Evolutionary conservation across 2,797 vertebrate genomes (phyloP).

Genomic region (Aeoliscus strigatus): DNA sequence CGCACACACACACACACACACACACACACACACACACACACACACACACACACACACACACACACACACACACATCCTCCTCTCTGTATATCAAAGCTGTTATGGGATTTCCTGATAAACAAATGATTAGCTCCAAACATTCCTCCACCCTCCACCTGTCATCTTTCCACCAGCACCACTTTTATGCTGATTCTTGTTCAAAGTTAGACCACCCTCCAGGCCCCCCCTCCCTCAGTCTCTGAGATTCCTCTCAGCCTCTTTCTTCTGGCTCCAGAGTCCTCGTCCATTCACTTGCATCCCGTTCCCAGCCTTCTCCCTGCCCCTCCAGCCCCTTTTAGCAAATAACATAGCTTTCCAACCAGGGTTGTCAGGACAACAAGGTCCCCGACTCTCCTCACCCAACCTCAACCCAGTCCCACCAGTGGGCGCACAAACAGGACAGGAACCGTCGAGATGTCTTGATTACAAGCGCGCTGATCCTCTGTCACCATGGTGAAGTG

Average conservation of each 20-base stretch:
- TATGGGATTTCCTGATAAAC: slow-evolving; percentile 24
- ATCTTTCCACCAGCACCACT: slow-evolving; percentile 18
- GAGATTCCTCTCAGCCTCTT: slow-evolving; percentile 7
- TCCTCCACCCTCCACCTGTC: slow-evolving; percentile 45
- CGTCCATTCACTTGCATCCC: slow-evolving; percentile 28
- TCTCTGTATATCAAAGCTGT: slow-evolving; percentile 27
- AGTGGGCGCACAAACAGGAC: slow-evolving; percentile 52
- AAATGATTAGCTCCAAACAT: slow-evolving; percentile 38
- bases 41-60: slow-evolving; percentile 18
- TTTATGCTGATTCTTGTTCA: not conserved
- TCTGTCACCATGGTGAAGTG: slow-evolving; percentile 20
- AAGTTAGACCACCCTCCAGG: slow-evolving; percentile 2
- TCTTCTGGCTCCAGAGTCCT: slow-evolving; percentile 19
- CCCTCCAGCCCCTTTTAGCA: slow-evolving; percentile 39
- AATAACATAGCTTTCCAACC: slow-evolving; percentile 62
- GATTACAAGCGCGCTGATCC: slow-evolving; percentile 1
- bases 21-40: slow-evolving; percentile 13
- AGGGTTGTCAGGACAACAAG: slow-evolving; percentile 58
- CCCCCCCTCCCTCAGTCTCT: slow-evolving; percentile 6
- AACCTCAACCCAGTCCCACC: slow-evolving; percentile 23
- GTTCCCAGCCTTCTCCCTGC: slow-evolving; percentile 32
- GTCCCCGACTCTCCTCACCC: slow-evolving; percentile 15
- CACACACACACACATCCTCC: slow-evolving; percentile 11
- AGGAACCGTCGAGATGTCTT: slow-evolving; percentile 22
- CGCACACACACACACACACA: slow-evolving; percentile 33